A percentile compares a stretch with the other conserved stretches of the same genome.
Evolutionary conservation across 2,797 vertebrate species (phyloP).

Genomic region (Myotis planiceps): DNA sequence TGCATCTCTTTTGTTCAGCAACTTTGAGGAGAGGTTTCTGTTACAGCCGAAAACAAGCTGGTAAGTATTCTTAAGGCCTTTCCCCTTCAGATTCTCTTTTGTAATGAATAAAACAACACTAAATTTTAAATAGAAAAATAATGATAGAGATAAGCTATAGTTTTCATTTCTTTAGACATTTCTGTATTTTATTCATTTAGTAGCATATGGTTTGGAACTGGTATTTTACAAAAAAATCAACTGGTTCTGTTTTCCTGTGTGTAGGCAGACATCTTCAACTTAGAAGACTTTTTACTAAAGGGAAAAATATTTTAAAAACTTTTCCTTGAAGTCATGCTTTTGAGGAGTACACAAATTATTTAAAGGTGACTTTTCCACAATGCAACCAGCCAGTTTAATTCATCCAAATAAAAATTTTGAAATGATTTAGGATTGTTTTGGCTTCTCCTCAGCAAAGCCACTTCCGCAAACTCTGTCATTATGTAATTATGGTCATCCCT

Average conservation of each 20-base stretch:
- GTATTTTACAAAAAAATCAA: background rate
- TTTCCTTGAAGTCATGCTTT: conserved; percentile 17
- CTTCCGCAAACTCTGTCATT: background rate
- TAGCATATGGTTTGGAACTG: background rate
- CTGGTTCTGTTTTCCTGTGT: background rate
- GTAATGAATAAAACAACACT: background rate
- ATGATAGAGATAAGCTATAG: background rate
- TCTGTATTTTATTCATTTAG: background rate
- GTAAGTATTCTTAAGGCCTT: background rate
- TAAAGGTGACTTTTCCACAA: background rate
- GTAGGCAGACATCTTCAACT: background rate
- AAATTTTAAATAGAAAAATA: background rate
- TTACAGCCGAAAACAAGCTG: background rate
- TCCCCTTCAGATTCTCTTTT: background rate
- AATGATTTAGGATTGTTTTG: background rate
- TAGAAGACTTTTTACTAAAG: conserved; percentile 9
- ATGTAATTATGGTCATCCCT: background rate
- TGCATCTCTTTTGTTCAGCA: background rate
- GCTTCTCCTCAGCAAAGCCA: background rate
- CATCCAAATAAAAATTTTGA: background rate
- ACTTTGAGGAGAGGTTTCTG: background rate
- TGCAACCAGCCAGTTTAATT: background rate
- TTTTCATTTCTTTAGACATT: background rate
- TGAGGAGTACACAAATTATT: background rate
- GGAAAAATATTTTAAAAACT: background rate